A percentile compares a stretch with the other conserved stretches of the same genome.
Conservation (phyloP, 2,797 vertebrate genomes). For the Tragopan temminckii region DNA sequence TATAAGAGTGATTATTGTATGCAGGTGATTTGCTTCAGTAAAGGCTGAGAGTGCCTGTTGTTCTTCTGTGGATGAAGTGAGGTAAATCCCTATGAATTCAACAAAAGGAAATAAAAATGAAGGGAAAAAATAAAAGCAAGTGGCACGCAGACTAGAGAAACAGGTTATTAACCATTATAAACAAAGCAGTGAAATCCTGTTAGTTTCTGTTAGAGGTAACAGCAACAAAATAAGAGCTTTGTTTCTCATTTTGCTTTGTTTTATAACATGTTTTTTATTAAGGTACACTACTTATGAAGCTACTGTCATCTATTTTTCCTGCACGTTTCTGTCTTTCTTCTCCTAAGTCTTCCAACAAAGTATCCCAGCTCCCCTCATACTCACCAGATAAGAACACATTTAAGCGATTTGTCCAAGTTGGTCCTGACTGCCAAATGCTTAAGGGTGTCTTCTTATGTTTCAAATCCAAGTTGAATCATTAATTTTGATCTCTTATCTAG, state of each 20-base stretch:
- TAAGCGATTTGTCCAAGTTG: rapidly evolving
- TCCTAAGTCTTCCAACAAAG: neutral
- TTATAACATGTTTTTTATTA: neutral
- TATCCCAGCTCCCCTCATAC: neutral
- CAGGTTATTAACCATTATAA: neutral
- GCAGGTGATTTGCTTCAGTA: neutral
- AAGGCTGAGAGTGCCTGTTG: neutral
- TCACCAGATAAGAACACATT: rapidly evolving
- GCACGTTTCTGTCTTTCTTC: neutral
- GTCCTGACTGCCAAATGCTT: neutral
- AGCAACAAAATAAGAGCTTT: neutral
- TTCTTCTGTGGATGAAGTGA: neutral
- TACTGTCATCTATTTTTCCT: neutral
- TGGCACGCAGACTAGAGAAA: neutral
- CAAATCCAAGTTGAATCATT: neutral
- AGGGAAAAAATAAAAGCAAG: neutral
- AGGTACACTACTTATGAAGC: neutral
- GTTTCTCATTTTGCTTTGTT: neutral
- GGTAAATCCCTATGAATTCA: neutral
- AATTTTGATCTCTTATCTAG: neutral
- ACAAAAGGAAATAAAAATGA: neutral
- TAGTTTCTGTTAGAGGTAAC: neutral
- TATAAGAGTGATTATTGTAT: neutral
- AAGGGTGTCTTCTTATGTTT: neutral
- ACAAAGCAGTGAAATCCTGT: neutral